Percentiles rank a stretch among this genome's conserved stretches.
Conservation (phyloP, 2,888 invertebrate genomes). For the Rhagium mordax region DNA sequence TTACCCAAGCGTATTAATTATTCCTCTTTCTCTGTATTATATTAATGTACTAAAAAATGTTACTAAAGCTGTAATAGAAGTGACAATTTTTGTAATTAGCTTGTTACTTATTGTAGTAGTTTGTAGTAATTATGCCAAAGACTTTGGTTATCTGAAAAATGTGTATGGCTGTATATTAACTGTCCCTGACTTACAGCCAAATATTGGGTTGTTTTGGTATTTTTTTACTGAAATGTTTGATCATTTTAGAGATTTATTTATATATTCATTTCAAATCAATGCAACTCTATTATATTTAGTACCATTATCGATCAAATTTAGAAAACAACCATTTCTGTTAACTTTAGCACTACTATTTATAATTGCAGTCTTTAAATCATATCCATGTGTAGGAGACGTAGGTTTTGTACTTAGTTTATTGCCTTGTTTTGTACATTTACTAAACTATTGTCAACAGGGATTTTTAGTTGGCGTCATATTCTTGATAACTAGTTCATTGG, state of each 20-base stretch:
- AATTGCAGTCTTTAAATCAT: slow-evolving; percentile 95
- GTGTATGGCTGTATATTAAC: slow-evolving; percentile 78
- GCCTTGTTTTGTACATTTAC: slow-evolving; percentile 92
- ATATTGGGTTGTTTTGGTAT: slow-evolving; percentile 99
- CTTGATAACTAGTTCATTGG: slow-evolving; percentile 89
- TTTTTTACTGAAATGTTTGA: slow-evolving; percentile 99
- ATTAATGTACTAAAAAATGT: slow-evolving; percentile 73
- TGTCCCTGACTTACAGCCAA: slow-evolving; percentile 95
- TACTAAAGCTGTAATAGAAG: slow-evolving; percentile 64
- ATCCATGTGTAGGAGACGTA: slow-evolving; percentile 96
- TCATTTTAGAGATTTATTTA: slow-evolving; percentile 95
- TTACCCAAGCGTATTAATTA: slow-evolving; percentile 86
- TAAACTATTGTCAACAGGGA: slow-evolving; percentile 87
- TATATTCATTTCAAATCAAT: slow-evolving; percentile 97
- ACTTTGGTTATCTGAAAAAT: slow-evolving; percentile 73
- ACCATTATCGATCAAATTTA: slow-evolving; percentile 86
- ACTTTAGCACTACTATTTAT: slow-evolving; percentile 86
- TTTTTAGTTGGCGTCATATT: slow-evolving; percentile 94
- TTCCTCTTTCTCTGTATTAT: slow-evolving; percentile 84
- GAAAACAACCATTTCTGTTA: slow-evolving; percentile 85
- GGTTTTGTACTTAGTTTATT: slow-evolving; percentile 92
- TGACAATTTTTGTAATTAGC: slow-evolving; percentile 52
- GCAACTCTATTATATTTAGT: slow-evolving; percentile 92
- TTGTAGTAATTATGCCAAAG: slow-evolving; percentile 53
- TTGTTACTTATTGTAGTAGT: slow-evolving; percentile 46